phyloP scores from a whole-genome alignment of 2,888 invertebrate species.

The Clitarchus hookeri region DNA sequence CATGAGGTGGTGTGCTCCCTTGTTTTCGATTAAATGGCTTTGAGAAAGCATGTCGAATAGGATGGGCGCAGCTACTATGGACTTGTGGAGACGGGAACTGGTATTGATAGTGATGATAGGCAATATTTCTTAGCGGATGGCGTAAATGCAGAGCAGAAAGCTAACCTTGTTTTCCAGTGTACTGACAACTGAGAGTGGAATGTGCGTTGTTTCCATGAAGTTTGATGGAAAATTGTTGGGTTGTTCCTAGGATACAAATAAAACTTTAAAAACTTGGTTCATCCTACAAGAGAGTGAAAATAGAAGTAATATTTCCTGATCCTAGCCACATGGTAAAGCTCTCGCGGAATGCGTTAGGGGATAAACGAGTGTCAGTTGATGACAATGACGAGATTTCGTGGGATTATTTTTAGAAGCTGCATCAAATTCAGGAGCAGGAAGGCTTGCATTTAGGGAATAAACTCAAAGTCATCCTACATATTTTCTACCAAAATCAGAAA shows the following conservation, averaged over 20 bases:
- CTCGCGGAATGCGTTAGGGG: too few species aligned
- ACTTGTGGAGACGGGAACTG: slow-evolving; percentile 45
- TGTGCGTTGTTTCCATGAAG: slow-evolving; percentile 38
- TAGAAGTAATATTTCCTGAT: neutral
- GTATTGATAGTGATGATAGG: slow-evolving; percentile 42
- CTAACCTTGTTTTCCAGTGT: slow-evolving; percentile 41
- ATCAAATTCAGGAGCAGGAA: too few species aligned
- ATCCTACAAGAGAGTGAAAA: slow-evolving; percentile 5
- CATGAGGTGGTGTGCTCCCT: too few species aligned
- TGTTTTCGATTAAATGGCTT: too few species aligned
- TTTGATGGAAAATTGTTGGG: neutral
- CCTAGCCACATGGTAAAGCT: neutral
- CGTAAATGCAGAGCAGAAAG: slow-evolving; percentile 44
- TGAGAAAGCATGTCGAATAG: too few species aligned
- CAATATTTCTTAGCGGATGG: slow-evolving; percentile 46
- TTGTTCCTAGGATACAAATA: slow-evolving; percentile 20
- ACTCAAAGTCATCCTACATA: neutral
- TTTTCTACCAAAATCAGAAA: neutral
- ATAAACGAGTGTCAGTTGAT: neutral
- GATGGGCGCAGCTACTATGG: slow-evolving; percentile 39
- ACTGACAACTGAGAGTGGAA: slow-evolving; percentile 36
- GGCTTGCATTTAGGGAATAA: neutral
- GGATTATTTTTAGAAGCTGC: neutral
- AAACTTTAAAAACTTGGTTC: neutral
- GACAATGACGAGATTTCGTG: neutral